phyloP scores from a whole-genome alignment of 1,140 invertebrate genomes.

The Yoshiicerus persimilis region DNA sequence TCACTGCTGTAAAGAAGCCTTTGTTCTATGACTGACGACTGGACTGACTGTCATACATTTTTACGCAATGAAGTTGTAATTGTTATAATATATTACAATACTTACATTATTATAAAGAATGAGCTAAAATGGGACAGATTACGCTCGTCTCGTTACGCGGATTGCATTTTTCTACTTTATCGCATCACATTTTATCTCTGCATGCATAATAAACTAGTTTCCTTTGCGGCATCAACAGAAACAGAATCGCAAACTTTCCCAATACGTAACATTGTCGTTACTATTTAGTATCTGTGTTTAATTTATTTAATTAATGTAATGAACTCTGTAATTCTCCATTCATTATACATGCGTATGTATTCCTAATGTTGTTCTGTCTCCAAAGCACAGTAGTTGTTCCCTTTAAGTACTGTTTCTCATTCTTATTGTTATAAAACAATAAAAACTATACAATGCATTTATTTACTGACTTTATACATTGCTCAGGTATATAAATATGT shows the following conservation, averaged over 20 bases:
- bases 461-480: not conserved
- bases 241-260: not conserved
- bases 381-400: not conserved
- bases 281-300: not conserved
- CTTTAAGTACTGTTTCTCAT: not conserved
- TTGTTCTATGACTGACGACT: not conserved
- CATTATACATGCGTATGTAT: not conserved
- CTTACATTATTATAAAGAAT: not conserved
- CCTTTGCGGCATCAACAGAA: not conserved
- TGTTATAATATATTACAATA: not conserved
- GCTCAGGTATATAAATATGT: not conserved
- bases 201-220: not conserved
- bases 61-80: not conserved
- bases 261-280: not conserved
- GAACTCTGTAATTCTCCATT: not conserved
- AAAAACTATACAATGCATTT: not conserved
- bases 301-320: not conserved
- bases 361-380: not conserved
- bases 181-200: not conserved
- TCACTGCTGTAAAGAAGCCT: not conserved
- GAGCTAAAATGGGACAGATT: not conserved
- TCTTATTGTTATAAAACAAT: not conserved
- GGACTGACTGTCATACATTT: not conserved
- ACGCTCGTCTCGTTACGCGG: not conserved
- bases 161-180: slow-evolving; percentile 5